These are phyloP conservation scores for Intellagama lesueurii DNA, from an alignment of 2,797 vertebrate species.

Conservation along the genomic window DNA sequence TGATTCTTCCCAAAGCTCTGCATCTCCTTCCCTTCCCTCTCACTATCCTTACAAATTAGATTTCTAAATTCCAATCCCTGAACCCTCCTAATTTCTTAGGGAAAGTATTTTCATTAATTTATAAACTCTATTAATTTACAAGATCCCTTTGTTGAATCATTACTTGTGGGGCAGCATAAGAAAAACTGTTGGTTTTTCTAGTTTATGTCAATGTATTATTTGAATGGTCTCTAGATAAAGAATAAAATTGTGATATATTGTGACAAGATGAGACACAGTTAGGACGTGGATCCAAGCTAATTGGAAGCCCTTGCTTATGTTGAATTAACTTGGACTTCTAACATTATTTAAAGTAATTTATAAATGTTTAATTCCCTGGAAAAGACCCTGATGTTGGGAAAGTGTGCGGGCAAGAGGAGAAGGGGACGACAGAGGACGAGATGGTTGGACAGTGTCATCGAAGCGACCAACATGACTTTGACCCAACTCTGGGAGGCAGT, in stretches of 20 bases:
- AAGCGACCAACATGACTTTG: too few relatives aligned
- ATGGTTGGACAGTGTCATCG: too few relatives aligned
- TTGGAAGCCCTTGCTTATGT: slow-evolving; percentile 27
- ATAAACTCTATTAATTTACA: too few relatives aligned
- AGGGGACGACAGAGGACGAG: too few relatives aligned
- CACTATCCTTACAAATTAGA: too few relatives aligned
- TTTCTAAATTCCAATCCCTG: too few relatives aligned
- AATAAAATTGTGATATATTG: background rate
- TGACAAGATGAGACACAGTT: background rate
- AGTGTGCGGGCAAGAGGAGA: too few relatives aligned
- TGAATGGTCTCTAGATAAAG: background rate
- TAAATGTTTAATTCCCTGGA: background rate
- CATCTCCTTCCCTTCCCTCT: too few relatives aligned
- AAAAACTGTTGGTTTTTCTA: too few relatives aligned
- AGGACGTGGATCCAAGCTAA: background rate
- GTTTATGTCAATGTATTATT: background rate
- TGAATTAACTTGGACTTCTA: slow-evolving; percentile 38
- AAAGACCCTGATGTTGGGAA: too few relatives aligned
- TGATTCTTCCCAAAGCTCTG: background rate
- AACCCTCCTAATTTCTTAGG: background rate
- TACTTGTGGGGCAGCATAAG: background rate
- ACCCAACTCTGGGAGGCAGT: too few relatives aligned
- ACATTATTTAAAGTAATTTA: slow-evolving; percentile 23
- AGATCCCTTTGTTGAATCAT: background rate
- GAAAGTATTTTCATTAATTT: background rate